phyloP scores from a whole-genome alignment of 2,113 vertebrate species.

The Siniperca chuatsi region DNA sequence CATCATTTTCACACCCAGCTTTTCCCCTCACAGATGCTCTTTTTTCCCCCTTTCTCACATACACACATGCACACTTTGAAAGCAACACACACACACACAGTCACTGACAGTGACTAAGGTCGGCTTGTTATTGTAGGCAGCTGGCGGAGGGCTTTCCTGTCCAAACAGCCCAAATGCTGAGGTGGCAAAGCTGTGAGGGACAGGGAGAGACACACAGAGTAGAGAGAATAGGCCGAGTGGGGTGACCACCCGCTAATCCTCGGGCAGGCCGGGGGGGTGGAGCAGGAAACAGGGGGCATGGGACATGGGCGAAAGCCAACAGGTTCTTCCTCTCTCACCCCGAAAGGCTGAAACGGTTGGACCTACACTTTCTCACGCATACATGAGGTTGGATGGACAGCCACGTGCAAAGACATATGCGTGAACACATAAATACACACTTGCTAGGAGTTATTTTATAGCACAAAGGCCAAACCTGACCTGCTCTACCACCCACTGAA shows the following conservation, averaged over 20 bases:
- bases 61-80: slow-evolving; percentile 21
- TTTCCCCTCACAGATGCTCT: background rate
- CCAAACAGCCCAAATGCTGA: slow-evolving; percentile 82
- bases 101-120: slow-evolving; percentile 62
- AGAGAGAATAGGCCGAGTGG: slow-evolving; percentile 65
- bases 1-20: slow-evolving; percentile 32
- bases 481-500: slow-evolving; percentile 23
- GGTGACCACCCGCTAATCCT: slow-evolving; percentile 72
- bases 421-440: slow-evolving; percentile 1
- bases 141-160: slow-evolving; percentile 80
- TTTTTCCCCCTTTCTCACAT: background rate
- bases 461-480: slow-evolving; percentile 11
- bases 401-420: slow-evolving; percentile 8
- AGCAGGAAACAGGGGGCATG: slow-evolving; percentile 67
- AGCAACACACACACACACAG: slow-evolving; percentile 41
- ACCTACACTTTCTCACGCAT: slow-evolving; percentile 20
- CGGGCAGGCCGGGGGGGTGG: slow-evolving; percentile 10
- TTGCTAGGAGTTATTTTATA: slow-evolving; percentile 21
- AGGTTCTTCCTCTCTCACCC: slow-evolving; percentile 59
- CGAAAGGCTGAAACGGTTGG: slow-evolving; percentile 1
- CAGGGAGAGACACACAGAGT: slow-evolving; percentile 45
- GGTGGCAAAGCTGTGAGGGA: slow-evolving; percentile 77
- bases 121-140: slow-evolving; percentile 79
- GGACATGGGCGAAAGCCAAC: slow-evolving; percentile 53
- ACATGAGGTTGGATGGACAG: background rate